These are phyloP conservation scores for Drosophila falleni DNA, from an alignment of 2,888 invertebrate species.

Conservation along the genomic window DNA sequence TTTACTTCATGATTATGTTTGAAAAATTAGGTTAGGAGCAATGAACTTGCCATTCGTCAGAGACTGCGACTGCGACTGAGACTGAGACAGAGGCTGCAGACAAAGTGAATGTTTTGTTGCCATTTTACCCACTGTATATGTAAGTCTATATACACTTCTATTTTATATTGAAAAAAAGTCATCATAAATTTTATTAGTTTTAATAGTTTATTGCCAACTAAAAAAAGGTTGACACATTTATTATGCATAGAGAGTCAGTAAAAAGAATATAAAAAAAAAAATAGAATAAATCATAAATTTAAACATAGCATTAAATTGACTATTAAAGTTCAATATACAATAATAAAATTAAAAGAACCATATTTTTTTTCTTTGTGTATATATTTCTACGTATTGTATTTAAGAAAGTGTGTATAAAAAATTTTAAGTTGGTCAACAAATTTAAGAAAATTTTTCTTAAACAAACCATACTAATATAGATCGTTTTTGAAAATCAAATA, in stretches of 20 bases:
- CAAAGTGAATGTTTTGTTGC: slow-evolving; percentile 66
- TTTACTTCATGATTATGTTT: slow-evolving; percentile 82
- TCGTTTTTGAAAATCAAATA: no score
- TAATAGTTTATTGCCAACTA: neutral
- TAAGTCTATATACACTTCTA: neutral
- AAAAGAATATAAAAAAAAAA: no score
- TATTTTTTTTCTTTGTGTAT: no score
- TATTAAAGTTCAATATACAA: no score
- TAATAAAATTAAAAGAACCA: no score
- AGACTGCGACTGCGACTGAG: slow-evolving; percentile 5
- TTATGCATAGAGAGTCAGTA: neutral
- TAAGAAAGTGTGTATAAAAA: no score
- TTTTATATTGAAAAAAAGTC: neutral
- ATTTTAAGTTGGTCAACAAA: no score
- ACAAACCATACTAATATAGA: no score
- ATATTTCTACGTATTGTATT: no score
- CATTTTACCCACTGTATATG: slow-evolving; percentile 30
- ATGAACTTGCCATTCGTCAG: slow-evolving; percentile 82
- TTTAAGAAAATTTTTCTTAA: no score
- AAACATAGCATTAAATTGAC: no score
- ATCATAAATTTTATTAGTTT: neutral
- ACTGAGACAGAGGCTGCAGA: slow-evolving; percentile 55
- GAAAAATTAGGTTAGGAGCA: slow-evolving; percentile 85
- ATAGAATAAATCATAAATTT: no score
- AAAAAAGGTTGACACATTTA: neutral